phyloP scores from a whole-genome alignment of 2,888 invertebrate genomes.

The Allolobophora icterica region DNA sequence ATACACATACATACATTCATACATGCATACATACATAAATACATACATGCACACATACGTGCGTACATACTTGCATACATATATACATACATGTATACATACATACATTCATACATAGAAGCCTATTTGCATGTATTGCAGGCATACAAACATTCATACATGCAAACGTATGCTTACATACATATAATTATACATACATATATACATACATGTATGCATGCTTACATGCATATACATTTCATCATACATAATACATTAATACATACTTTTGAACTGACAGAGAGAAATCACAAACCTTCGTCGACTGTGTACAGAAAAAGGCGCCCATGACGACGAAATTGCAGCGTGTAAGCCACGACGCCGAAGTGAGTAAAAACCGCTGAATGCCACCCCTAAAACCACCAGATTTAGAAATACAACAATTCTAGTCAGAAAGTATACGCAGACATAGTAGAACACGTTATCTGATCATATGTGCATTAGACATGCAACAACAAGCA shows the following conservation, averaged over 20 bases:
- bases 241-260: background rate
- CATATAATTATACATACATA: background rate
- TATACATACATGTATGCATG: background rate
- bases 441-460: too few relatives aligned
- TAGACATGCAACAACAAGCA: too few relatives aligned
- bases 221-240: background rate
- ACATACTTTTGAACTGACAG: conserved; percentile 33
- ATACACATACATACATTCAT: too few relatives aligned
- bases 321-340: conserved; percentile 46
- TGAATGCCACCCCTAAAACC: background rate
- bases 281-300: conserved; percentile 47
- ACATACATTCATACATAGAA: background rate
- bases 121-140: background rate
- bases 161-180: background rate
- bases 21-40: background rate
- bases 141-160: background rate
- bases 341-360: conserved; percentile 46
- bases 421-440: too few relatives aligned
- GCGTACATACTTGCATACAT: background rate
- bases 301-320: conserved; percentile 44
- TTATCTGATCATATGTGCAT: too few relatives aligned
- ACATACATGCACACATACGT: background rate
- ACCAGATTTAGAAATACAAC: too few relatives aligned
- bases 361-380: conserved; percentile 43
- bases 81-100: background rate